Conservation (phyloP, 2,797 vertebrate species). For the Argentina silus region DNA sequence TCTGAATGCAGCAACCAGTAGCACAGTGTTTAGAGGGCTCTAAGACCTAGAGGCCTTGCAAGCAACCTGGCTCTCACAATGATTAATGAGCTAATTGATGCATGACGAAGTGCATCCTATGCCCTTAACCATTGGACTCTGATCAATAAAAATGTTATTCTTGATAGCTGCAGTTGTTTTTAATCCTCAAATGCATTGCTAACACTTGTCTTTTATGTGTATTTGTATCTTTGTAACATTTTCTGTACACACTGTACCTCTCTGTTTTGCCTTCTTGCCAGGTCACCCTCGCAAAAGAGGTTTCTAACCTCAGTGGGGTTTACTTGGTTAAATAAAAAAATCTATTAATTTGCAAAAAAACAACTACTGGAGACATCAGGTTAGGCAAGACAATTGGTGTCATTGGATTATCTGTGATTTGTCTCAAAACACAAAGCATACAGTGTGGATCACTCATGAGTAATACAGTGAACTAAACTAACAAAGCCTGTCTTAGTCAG, state of each 20-base stretch:
- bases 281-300: too few relatives aligned
- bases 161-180: too few relatives aligned
- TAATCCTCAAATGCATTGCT: too few relatives aligned
- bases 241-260: too few relatives aligned
- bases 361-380: slow-evolving; percentile 19
- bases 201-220: too few relatives aligned
- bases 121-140: background rate
- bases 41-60: background rate
- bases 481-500: slow-evolving; percentile 71
- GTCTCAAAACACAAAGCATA: slow-evolving; percentile 58
- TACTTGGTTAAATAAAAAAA: too few relatives aligned
- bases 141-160: too few relatives aligned
- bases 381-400: slow-evolving; percentile 33
- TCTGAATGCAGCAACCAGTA: background rate
- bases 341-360: slow-evolving; percentile 20
- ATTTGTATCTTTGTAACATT: too few relatives aligned
- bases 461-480: slow-evolving; percentile 68
- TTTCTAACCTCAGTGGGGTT: too few relatives aligned
- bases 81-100: background rate
- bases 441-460: slow-evolving; percentile 71
- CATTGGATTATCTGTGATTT: slow-evolving; percentile 58
- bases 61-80: background rate
- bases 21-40: background rate
- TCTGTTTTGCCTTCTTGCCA: too few relatives aligned
- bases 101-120: background rate